These are phyloP conservation scores for Charadrius vociferus DNA, from an alignment of 2,113 vertebrate genomes.

Conservation along the genomic window DNA sequence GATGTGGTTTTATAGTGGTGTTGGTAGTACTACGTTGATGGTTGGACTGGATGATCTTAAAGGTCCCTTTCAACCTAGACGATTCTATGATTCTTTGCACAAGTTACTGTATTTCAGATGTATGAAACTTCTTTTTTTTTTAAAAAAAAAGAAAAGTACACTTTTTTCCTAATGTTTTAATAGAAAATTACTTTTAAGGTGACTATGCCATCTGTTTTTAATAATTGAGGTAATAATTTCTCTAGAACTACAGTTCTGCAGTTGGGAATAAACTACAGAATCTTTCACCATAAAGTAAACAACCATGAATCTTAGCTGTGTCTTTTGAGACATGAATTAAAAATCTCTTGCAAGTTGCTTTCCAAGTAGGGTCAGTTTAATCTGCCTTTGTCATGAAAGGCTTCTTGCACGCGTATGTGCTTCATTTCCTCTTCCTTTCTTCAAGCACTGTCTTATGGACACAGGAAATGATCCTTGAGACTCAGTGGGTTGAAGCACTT, in stretches of 20 bases:
- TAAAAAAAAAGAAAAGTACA: no score
- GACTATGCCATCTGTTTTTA: neutral
- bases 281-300: neutral
- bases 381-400: neutral
- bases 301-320: neutral
- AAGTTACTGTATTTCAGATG: neutral
- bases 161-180: neutral
- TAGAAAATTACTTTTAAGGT: neutral
- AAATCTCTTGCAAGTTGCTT: neutral
- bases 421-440: neutral
- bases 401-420: neutral
- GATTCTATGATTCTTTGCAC: neutral
- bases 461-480: neutral
- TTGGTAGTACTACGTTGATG: no score
- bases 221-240: neutral
- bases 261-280: neutral
- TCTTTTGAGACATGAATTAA: neutral
- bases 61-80: no score
- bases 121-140: neutral
- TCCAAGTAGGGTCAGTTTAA: neutral
- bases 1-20: no score
- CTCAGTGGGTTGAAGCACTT: neutral
- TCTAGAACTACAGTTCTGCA: neutral
- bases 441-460: neutral
- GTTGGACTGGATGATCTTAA: no score